These are phyloP conservation scores for Lissonota sp. DNA, from an alignment of 2,888 invertebrate genomes.

Conservation along the genomic window DNA sequence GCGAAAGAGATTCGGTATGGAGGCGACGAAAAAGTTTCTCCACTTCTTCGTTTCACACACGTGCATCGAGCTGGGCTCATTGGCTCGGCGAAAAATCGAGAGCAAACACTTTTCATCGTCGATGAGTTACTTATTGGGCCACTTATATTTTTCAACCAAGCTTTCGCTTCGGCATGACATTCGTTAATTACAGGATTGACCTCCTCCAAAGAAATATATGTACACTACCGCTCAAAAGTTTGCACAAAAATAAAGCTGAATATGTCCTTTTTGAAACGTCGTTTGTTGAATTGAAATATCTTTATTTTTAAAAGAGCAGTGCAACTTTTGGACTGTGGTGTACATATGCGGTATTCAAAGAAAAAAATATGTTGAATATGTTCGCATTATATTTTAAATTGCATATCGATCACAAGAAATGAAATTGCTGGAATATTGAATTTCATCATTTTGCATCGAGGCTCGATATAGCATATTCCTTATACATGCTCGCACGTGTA, in stretches of 20 bases:
- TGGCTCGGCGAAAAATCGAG: slow-evolving; percentile 30
- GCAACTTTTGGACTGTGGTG: too few species aligned
- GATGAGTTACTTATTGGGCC: slow-evolving; percentile 14
- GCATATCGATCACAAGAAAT: slow-evolving; percentile 37
- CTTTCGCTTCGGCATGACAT: background rate
- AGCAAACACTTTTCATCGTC: slow-evolving; percentile 46
- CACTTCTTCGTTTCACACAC: slow-evolving; percentile 8
- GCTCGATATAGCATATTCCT: slow-evolving; percentile 26
- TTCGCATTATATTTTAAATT: slow-evolving; percentile 27
- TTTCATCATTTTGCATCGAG: slow-evolving; percentile 35
- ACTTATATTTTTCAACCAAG: slow-evolving; percentile 4
- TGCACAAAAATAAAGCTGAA: too few species aligned
- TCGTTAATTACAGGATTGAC: slow-evolving; percentile 32
- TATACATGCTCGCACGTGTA: background rate
- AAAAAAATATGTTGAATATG: background rate
- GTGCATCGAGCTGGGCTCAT: background rate
- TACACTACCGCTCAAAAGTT: too few species aligned
- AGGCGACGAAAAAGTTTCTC: slow-evolving; percentile 37
- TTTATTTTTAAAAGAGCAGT: too few species aligned
- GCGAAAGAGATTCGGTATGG: background rate
- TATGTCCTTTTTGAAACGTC: too few species aligned
- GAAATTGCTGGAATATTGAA: slow-evolving; percentile 54
- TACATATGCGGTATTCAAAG: background rate
- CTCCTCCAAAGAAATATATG: background rate
- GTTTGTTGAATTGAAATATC: too few species aligned